Evolutionary conservation across 1,140 invertebrate species (phyloP), one percentile per base, ranked within the genome.

Genomic region (Cataglyphis hispanica): DNA sequence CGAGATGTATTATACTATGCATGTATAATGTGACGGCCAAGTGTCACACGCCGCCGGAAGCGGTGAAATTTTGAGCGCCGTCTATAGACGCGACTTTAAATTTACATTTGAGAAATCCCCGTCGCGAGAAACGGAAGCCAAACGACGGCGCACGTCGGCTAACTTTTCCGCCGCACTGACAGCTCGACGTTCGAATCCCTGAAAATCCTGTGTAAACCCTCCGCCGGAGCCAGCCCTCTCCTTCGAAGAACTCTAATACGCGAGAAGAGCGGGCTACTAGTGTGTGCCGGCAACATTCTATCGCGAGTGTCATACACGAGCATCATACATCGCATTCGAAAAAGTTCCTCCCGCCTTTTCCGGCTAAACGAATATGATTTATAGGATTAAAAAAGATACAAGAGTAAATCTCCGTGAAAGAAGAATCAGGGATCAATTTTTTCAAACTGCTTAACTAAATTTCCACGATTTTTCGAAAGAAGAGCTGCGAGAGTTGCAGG

Each of bases 61-160:
- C 43, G 69, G 69, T 64, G 76, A 90, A 90, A 87, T 89, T 87
- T 90, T n/a, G n/a, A n/a, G 70, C 76, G 58, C 58, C 75, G 37
- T 27, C 53, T 53, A 63, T 72, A 87, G 76, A 87, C 88, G 70
- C 76, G 70, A 86, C 81, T 81, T 90, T 85, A 90, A 87, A 90
- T 90, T 90, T 90, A 87, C 89, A 90, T 90, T 83, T 85, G 70
- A 78, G 89, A 89, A 87, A 90, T 90, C 81, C 88, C 80, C 74
- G 86, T 85, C 88, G 86, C 88, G 74, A 77, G 88, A 81, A 87
- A 85, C 81, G 85, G 85, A 89, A 90, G 88, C 88, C 87, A 89
- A 90, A 86, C 85, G 85, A 83, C 61, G 85, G 37, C 60, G 88
- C 78, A 86, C 85, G 89, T 89, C 85, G 74, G 50, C 89, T 87